Conservation (phyloP, 2,888 invertebrate species). For the Polia nebulosa region DNA sequence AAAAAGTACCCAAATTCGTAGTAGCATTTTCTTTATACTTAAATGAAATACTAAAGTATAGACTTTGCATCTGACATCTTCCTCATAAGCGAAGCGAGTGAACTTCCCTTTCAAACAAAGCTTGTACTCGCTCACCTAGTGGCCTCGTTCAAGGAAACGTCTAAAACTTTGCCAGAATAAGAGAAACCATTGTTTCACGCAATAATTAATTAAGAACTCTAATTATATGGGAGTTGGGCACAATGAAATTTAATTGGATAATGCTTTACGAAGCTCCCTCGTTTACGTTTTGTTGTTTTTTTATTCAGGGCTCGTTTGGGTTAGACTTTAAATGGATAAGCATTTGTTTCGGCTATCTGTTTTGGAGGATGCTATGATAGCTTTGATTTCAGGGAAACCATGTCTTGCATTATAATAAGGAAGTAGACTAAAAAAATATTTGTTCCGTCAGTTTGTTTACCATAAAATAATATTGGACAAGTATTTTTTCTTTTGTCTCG, state of each 20-base stretch:
- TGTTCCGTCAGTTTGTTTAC: no score
- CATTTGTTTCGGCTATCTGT: conserved; percentile 21
- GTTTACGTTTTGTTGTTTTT: conserved; percentile 38
- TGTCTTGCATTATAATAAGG: not conserved
- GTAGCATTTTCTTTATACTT: not conserved
- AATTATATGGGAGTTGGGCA: conserved; percentile 56
- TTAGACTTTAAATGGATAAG: conserved; percentile 18
- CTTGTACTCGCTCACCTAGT: conserved; percentile 22
- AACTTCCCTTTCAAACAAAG: conserved; percentile 6
- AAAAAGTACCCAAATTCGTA: not conserved
- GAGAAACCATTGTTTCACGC: conserved; percentile 52
- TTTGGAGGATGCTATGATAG: not conserved
- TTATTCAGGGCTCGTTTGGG: conserved; percentile 19
- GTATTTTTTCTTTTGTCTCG: no score
- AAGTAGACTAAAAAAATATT: no score
- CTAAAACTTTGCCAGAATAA: conserved; percentile 42
- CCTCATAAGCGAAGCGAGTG: not conserved
- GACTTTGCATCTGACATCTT: not conserved
- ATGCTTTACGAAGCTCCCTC: conserved; percentile 39
- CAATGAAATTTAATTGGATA: conserved; percentile 56
- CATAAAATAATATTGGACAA: no score
- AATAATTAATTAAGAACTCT: conserved; percentile 63
- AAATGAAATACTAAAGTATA: no score
- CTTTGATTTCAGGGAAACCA: not conserved
- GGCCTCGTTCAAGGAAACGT: conserved; percentile 39